phyloP scores from a whole-genome alignment of 2,797 vertebrate species.

The Garrulus glandarius region DNA sequence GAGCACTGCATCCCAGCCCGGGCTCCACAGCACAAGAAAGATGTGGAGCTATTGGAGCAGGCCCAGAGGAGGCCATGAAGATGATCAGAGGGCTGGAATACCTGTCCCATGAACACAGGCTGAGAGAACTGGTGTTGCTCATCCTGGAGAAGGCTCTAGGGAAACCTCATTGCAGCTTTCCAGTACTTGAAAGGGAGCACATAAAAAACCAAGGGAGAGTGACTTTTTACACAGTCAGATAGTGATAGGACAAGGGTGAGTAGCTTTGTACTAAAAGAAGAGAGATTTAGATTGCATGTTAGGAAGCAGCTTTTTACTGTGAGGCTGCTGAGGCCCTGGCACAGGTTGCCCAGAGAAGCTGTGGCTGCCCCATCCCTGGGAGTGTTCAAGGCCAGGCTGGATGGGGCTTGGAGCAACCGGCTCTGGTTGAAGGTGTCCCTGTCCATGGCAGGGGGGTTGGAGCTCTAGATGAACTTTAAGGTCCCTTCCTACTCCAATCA shows the following conservation, averaged over 20 bases:
- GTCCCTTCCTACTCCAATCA: background rate
- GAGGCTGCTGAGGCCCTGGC: background rate
- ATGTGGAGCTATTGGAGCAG: background rate
- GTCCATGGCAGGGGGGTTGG: background rate
- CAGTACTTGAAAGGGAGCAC: background rate
- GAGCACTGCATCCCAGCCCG: rapidly evolving
- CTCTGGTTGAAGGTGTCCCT: background rate
- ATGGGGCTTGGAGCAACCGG: background rate
- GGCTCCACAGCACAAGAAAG: background rate
- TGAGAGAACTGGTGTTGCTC: no score
- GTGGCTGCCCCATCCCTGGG: background rate
- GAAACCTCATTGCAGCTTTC: background rate
- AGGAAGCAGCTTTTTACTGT: background rate
- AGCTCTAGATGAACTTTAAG: background rate
- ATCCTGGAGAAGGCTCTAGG: no score
- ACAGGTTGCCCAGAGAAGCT: background rate
- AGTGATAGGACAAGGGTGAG: background rate
- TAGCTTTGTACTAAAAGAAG: background rate
- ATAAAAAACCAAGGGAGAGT: background rate
- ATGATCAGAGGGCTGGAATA: background rate
- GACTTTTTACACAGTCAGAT: background rate
- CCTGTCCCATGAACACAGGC: background rate
- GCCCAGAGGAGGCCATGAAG: background rate
- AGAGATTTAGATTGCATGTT: background rate
- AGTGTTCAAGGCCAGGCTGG: background rate